These are phyloP conservation scores for Hemitrygon akajei DNA, from an alignment of 2,797 vertebrate genomes.

Conservation along the genomic window DNA sequence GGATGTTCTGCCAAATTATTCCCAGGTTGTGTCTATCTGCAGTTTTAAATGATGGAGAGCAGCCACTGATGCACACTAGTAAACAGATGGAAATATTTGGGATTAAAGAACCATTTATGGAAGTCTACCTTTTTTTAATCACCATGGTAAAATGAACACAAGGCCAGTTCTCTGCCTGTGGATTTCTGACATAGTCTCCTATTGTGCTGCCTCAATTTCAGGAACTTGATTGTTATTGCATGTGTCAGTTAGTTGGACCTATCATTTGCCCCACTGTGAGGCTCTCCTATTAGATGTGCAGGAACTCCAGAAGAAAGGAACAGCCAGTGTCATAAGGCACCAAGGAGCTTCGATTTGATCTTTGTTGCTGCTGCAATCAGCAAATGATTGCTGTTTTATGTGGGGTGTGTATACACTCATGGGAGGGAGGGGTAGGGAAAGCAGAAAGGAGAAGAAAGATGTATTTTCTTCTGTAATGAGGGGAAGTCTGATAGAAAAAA, in stretches of 20 bases:
- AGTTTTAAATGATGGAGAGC: not conserved
- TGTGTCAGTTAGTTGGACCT: not conserved
- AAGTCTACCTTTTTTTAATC: not conserved
- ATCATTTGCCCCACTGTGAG: not conserved
- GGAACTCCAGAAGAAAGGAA: not conserved
- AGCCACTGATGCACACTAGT: not conserved
- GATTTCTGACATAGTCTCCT: not conserved
- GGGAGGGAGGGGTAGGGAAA: not conserved
- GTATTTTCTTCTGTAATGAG: not conserved
- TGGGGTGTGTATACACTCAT: not conserved
- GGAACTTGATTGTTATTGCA: constrained; percentile 24
- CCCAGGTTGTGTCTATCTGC: not conserved
- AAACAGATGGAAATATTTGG: not conserved
- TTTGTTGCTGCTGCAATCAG: not conserved
- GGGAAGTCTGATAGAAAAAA: not conserved
- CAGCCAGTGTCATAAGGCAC: not conserved
- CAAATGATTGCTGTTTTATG: not conserved
- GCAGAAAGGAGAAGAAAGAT: not conserved
- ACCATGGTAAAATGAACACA: not conserved
- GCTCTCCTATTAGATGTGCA: not conserved
- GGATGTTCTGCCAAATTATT: not conserved
- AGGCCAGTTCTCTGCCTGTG: not conserved
- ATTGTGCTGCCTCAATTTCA: not conserved
- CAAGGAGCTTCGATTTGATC: not conserved
- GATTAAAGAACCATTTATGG: not conserved